A percentile compares a stretch with the other conserved stretches of the same genome.
Conservation (phyloP, 2,113 vertebrate species). For the Rhombomys opimus region DNA sequence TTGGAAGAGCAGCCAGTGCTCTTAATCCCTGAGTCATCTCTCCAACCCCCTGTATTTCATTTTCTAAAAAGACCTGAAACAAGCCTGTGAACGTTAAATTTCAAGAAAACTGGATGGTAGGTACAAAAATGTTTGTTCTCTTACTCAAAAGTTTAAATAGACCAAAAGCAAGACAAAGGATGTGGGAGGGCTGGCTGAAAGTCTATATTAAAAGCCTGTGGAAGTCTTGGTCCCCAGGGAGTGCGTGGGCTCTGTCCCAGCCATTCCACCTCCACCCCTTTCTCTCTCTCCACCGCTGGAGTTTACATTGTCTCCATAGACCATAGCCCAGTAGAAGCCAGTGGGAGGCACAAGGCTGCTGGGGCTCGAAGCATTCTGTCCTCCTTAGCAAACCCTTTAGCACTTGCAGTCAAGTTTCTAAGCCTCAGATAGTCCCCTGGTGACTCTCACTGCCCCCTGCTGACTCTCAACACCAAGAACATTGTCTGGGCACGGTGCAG, state of each 20-base stretch:
- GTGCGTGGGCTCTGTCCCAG: neutral
- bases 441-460: neutral
- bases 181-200: neutral
- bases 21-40: neutral
- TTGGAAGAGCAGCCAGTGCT: no score
- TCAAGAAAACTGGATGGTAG: neutral
- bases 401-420: neutral
- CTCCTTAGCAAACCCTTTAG: neutral
- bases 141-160: conserved; percentile 46
- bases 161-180: conserved; percentile 39
- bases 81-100: conserved; percentile 17
- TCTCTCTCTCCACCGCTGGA: neutral
- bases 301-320: conserved; percentile 10
- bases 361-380: neutral
- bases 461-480: neutral
- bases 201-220: neutral
- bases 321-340: neutral
- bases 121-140: conserved; percentile 23
- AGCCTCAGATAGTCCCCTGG: neutral
- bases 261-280: neutral
- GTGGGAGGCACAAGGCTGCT: neutral
- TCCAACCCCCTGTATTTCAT: neutral
- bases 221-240: neutral
- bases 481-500: neutral
- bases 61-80: neutral